Base-by-base conservation (phyloP, 2,888 invertebrate genomes). In the Thelaira solivaga region DNA sequence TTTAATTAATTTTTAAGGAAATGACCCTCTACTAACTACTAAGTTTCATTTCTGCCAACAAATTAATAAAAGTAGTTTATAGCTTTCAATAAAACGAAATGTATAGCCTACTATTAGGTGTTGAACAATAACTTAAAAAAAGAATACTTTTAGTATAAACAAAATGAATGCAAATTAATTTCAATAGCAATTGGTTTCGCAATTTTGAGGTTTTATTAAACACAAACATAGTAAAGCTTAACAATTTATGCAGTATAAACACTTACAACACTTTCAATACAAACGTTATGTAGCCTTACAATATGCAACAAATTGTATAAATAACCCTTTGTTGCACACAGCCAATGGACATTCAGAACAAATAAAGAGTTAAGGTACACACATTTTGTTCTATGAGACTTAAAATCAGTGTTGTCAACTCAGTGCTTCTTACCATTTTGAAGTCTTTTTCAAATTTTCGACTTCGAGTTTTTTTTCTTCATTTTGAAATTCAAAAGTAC, bases 301-400 rank as follows among this genome's bases (percentile, higher is more conserved):
- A 51, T 76, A 76, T 76, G 69, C 69, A 76, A 76, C 57, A 69
- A 69, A 64, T 75, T 64, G 68, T 34, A 69, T 69, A 53, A 45
- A 67, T 49, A 65, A 73, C 65, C n/a, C 13, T 26, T n/a, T n/a
- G n/a, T n/a, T n/a, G n/a, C n/a, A n/a, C n/a, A n/a, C n/a, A n/a
- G n/a, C n/a, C n/a, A n/a, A n/a, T n/a, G n/a, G n/a, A n/a, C n/a
- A n/a, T n/a, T n/a, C n/a, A n/a, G n/a, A n/a, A n/a, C n/a, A n/a
- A n/a, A n/a, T n/a, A n/a, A n/a, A n/a, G n/a, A n/a, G n/a, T n/a
- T n/a, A n/a, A n/a, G n/a, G n/a, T n/a, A n/a, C n/a, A n/a, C n/a
- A n/a, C n/a, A n/a, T n/a, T n/a, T n/a, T n/a, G n/a, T n/a, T n/a
- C n/a, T n/a, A n/a, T n/a, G n/a, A n/a, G n/a, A n/a, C n/a, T n/a